These are phyloP conservation scores for Nothobranchius furzeri DNA, from an alignment of 2,113 vertebrate genomes.

Conservation along the genomic window DNA sequence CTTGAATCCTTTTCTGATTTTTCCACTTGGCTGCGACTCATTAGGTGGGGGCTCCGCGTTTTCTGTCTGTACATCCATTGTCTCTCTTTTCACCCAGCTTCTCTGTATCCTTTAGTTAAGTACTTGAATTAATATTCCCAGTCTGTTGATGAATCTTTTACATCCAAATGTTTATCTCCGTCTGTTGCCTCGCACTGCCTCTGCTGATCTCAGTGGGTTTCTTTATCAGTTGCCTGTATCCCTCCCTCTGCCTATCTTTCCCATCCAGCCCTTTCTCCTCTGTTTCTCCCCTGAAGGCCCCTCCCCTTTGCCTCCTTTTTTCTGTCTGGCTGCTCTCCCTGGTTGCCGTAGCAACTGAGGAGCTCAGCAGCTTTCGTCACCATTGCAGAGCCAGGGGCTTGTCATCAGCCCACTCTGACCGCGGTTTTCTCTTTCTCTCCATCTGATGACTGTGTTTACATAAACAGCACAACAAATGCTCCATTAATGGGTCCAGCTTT, in stretches of 20 bases:
- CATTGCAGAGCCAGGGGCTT: conserved; percentile 84
- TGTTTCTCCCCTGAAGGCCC: conserved; percentile 83
- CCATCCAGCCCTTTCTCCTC: conserved; percentile 82
- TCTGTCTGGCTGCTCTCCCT: conserved; percentile 81
- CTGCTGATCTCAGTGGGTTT: conserved; percentile 68
- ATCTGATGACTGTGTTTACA: conserved; percentile 74
- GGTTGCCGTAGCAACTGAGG: conserved; percentile 93
- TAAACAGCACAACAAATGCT: conserved; percentile 62
- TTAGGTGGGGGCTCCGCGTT: conserved; percentile 81
- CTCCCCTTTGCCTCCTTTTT: conserved; percentile 81
- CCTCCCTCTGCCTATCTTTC: conserved; percentile 70
- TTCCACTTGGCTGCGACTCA: conserved; percentile 87
- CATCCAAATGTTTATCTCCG: conserved; percentile 39
- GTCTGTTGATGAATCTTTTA: conserved; percentile 41
- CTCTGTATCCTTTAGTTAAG: conserved; percentile 39
- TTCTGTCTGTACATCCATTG: conserved; percentile 93
- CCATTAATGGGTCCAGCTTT: conserved; percentile 51
- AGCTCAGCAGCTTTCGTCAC: conserved; percentile 89
- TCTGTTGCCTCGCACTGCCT: conserved; percentile 37
- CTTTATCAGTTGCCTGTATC: conserved; percentile 75
- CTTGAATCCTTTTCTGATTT: conserved; percentile 96
- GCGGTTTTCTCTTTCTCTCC: conserved; percentile 51
- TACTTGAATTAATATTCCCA: conserved; percentile 45
- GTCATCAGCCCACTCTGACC: conserved; percentile 78
- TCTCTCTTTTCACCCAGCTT: conserved; percentile 55